Conservation (phyloP, 2,797 vertebrate genomes). For the Girardinus metallicus region DNA sequence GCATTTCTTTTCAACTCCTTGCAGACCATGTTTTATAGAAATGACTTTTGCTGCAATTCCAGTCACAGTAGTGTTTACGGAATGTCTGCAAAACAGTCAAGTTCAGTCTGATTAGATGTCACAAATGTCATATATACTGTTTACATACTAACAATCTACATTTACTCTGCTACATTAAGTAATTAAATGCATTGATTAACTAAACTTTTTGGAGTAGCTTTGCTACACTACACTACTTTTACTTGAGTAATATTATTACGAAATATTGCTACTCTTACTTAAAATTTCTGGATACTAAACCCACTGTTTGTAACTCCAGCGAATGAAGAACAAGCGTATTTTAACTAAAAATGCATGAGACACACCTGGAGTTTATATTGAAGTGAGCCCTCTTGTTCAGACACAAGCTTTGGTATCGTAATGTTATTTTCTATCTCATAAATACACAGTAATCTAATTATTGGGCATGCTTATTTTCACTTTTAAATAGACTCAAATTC, state of each 20-base stretch:
- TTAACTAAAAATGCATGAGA: background rate
- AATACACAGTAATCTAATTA: constrained; percentile 30
- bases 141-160: no score
- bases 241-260: background rate
- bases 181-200: no score
- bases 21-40: background rate
- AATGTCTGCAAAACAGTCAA: background rate
- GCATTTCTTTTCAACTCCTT: background rate
- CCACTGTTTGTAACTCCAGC: background rate
- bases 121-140: no score
- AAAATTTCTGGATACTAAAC: background rate
- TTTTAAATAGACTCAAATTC: constrained; percentile 2
- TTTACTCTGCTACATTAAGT: background rate
- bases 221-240: background rate
- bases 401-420: background rate
- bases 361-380: background rate
- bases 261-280: no score
- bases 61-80: background rate
- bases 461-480: constrained; percentile 2
- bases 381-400: background rate
- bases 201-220: background rate
- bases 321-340: background rate
- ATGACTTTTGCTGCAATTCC: background rate
- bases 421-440: constrained; percentile 10
- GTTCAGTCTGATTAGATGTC: background rate